Evolutionary conservation across 30 jellyfish, hydroid and myxozoan species (phyloP).

Genomic region (Nemopilema nomurai): DNA sequence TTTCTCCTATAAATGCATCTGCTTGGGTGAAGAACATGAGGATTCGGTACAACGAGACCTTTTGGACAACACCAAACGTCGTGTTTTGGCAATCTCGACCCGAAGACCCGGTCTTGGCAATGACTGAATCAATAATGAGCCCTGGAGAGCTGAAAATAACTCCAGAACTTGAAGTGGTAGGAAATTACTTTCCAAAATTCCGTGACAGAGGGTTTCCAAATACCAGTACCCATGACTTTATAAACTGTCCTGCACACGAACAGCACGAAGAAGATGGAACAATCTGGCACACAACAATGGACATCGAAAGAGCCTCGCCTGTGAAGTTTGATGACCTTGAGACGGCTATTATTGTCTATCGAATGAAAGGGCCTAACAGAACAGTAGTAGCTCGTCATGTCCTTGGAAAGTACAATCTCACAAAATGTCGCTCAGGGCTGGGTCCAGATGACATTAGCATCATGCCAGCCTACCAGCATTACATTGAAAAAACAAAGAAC

Average conservation of each 20-base stretch:
- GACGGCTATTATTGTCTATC: slow-evolving; percentile 51
- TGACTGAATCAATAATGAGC: slow-evolving; percentile 58
- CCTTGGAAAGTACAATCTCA: slow-evolving; percentile 53
- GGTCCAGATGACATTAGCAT: slow-evolving; percentile 31
- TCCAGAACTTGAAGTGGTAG: slow-evolving; percentile 50
- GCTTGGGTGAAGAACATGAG: slow-evolving; percentile 11
- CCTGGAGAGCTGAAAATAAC: slow-evolving; percentile 41
- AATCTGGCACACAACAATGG: slow-evolving; percentile 55
- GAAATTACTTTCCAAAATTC: slow-evolving; percentile 8
- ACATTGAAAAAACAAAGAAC: slow-evolving; percentile 29
- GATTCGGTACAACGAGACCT: slow-evolving; percentile 31
- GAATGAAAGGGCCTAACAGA: slow-evolving; percentile 38
- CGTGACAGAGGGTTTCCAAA: slow-evolving; percentile 26
- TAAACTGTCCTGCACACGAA: slow-evolving; percentile 59
- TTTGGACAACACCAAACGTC: slow-evolving; percentile 26
- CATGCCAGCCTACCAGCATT: slow-evolving; percentile 68
- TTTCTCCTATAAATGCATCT: slow-evolving; percentile 25
- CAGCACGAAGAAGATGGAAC: slow-evolving; percentile 67
- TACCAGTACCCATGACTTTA: neutral
- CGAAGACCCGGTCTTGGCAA: slow-evolving; percentile 35
- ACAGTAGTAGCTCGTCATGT: slow-evolving; percentile 53
- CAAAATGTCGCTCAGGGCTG: slow-evolving; percentile 23
- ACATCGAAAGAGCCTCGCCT: slow-evolving; percentile 20
- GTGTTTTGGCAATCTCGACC: slow-evolving; percentile 55
- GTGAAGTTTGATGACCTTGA: slow-evolving; percentile 30